Percentiles rank a stretch among this genome's conserved stretches.
phyloP scores from a whole-genome alignment of 2,797 vertebrate species.

The Hyperoplus lanceolatus region DNA sequence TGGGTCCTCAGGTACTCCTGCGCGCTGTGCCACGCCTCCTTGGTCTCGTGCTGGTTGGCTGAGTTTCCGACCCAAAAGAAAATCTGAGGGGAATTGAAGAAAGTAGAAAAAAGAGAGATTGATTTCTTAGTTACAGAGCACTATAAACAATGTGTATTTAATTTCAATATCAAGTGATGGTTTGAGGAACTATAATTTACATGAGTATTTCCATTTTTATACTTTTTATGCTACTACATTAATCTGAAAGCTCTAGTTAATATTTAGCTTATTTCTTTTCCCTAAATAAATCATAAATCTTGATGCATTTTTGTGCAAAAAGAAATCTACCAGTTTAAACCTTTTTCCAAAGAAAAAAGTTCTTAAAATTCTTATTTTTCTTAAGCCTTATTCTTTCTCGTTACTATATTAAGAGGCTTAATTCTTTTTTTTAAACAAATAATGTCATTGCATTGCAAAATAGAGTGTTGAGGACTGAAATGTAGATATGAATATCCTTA shows the following conservation, averaged over 20 bases:
- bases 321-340: too few relatives aligned
- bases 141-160: background rate
- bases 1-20: slow-evolving; percentile 90
- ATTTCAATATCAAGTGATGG: background rate
- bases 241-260: background rate
- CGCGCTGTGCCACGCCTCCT: slow-evolving; percentile 83
- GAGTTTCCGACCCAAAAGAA: slow-evolving; percentile 92
- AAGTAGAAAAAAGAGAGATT: background rate
- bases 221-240: background rate
- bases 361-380: too few relatives aligned
- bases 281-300: background rate
- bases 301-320: background rate
- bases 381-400: too few relatives aligned
- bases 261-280: too few relatives aligned
- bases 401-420: too few relatives aligned
- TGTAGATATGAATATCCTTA: too few relatives aligned
- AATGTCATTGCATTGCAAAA: too few relatives aligned
- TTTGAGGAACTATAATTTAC: background rate
- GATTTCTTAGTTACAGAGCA: background rate
- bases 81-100: slow-evolving; percentile 77
- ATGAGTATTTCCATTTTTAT: background rate
- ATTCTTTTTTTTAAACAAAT: too few relatives aligned
- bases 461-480: too few relatives aligned
- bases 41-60: slow-evolving; percentile 89
- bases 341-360: too few relatives aligned